Evolutionary conservation across 2,113 vertebrate species (phyloP), one percentile per base, ranked within the genome.

Genomic region (Myotis brandtii): DNA sequence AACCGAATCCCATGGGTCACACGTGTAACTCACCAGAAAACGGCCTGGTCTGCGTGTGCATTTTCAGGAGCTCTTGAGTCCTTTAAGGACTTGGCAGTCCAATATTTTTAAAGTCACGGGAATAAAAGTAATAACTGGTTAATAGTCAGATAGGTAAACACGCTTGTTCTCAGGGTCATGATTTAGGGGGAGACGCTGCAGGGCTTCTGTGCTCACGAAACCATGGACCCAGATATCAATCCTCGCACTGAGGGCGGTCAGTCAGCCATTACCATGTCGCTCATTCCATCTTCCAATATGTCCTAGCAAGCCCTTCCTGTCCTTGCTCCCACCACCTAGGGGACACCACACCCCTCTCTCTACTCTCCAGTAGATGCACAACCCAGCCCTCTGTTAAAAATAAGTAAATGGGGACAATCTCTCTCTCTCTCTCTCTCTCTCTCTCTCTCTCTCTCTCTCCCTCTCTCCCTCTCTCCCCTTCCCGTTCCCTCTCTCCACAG

Each of bases 1-100:
- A 11, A 10, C 9, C 0, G 9, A 6, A 4, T 3, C 56, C 14
- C 0, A 34, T 1, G 0, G 1, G 1, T 23, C 8, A 9, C 7
- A 4, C 9, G 30, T 62, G 59, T 2, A 1, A 4, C 25, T 40
- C 2, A 12, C 0, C 32, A 1, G 6, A 27, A 27, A 13, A 9
- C 0, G 0, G 46, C 10, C 0, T 6, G 0, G 0, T 0, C 23
- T 17, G 9, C 6, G 6, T 1, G 12, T 3, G 66, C 1, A 0
- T 6, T 18, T 21, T 59, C 21, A 59, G 10, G 72, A 30, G 32
- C 25, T 2, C 23, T 3, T 4, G 0, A 62, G 48, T 13, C 37
- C 27, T 48, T 25, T 21, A 77, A 56, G 46, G 11, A 6, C 40
- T 79, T 69, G 9, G 3, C 40, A 69, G 37, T 37, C 12, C 50